Percentiles rank a stretch among this genome's conserved stretches.
Evolutionary conservation across 2,113 vertebrate genomes (phyloP).

Genomic region (Glareola pratincola): DNA sequence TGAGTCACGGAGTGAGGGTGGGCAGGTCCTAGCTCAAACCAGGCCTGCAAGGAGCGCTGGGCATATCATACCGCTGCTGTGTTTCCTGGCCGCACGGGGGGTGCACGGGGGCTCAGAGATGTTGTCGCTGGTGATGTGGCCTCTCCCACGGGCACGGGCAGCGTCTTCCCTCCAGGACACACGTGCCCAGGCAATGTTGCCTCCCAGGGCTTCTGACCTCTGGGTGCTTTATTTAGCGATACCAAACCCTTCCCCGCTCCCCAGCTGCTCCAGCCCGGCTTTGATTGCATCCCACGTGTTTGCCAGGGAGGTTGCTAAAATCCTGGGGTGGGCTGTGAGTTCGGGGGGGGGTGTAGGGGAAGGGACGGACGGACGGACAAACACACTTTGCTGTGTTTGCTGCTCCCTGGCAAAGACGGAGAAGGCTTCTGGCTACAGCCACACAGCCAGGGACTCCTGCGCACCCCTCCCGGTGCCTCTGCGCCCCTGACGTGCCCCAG

Average conservation of each 20-base stretch:
- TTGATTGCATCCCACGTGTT: background rate
- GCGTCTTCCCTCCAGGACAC: background rate
- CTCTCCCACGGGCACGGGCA: accelerated
- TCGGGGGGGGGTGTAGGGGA: background rate
- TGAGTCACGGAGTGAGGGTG: accelerated
- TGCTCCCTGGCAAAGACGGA: accelerated
- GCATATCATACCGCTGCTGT: accelerated
- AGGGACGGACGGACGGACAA: accelerated
- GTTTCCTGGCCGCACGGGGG: accelerated
- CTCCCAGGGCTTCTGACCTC: background rate
- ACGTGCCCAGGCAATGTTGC: background rate
- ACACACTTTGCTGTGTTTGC: background rate
- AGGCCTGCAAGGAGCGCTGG: background rate
- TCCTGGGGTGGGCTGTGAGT: background rate
- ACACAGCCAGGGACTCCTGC: background rate
- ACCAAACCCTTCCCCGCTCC: background rate
- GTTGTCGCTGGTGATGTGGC: background rate
- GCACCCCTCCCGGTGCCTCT: background rate
- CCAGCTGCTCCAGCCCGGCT: background rate
- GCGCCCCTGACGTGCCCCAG: accelerated
- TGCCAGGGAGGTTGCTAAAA: background rate
- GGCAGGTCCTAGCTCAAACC: background rate
- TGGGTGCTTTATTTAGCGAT: background rate
- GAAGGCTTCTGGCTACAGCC: background rate
- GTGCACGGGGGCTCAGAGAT: background rate